Base-by-base conservation (phyloP, 2,888 invertebrate genomes). In the Andricus curvator region DNA sequence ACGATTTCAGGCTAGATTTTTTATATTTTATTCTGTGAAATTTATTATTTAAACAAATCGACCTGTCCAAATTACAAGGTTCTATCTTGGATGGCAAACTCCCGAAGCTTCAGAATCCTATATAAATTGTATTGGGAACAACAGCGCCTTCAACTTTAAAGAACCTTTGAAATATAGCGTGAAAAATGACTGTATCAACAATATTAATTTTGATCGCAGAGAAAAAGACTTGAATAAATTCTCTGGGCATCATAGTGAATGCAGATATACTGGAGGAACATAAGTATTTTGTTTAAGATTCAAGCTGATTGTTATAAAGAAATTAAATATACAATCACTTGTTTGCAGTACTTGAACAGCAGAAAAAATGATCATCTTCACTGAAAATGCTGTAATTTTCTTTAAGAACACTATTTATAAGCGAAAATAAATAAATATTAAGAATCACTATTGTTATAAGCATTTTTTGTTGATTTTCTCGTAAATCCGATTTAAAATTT, bases 241-340 rank as follows among this genome's bases (percentile, higher is more conserved):
- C 78, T 68, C 65, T 74, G 56, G n/a, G 6, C 5, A 6, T 6
- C 48, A 48, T 17, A 48, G 17, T 48, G 48, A 48, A 13, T 37
- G 37, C 37, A 37, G 37, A 37, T 37, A 37, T 48, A 48, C 17
- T 17, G 0, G 4, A 17, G 48, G 6, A 48, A 48, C 48, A 17
- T 6, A 5, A 48, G 6, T 17, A 48, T 48, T 17, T 17, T 13
- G 48, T 48, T 48, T 0, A 6, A 15, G 29, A 20, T 20, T 22
- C 13, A 78, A 64, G 56, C 70, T 64, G 65, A 74, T 60, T 60
- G n/a, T 22, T 11, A 60, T 22, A 11, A 60, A 5, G 9, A 60
- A 77, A 60, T 78, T 82, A 17, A 70, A 56, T 70, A 67, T 33
- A 80, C 78, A 79, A 44, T 79, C 78, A 79, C 81, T 62, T 68